These are phyloP conservation scores for Lumbricus terrestris DNA, from an alignment of 2,888 invertebrate species.

Conservation along the genomic window DNA sequence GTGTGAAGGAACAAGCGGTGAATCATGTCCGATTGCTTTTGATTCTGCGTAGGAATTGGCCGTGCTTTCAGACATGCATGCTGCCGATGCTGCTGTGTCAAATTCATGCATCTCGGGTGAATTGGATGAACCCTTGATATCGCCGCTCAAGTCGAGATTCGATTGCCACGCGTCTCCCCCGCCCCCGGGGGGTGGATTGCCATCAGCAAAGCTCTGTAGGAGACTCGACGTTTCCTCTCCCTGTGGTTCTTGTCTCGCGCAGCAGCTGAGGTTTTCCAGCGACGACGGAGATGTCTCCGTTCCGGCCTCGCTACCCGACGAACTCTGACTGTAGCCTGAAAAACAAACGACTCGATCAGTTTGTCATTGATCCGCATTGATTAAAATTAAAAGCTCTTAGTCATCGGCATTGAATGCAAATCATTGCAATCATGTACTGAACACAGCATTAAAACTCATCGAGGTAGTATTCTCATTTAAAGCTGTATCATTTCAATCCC, in stretches of 20 bases:
- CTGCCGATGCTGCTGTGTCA: neutral
- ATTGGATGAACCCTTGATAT: neutral
- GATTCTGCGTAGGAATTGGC: neutral
- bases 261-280: constrained; percentile 74
- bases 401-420: neutral
- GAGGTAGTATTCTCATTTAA: neutral
- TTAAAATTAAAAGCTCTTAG: neutral
- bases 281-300: constrained; percentile 78
- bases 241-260: constrained; percentile 78
- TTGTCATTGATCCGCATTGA: neutral
- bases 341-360: neutral
- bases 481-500: neutral
- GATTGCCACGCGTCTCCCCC: neutral
- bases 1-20: neutral
- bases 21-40: neutral
- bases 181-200: neutral
- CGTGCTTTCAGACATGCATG: neutral
- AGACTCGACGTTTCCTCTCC: constrained; percentile 73
- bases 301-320: constrained; percentile 80
- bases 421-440: neutral
- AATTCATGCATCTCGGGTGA: neutral
- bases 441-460: neutral
- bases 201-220: neutral
- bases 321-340: constrained; percentile 72
- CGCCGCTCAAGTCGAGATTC: neutral